Evolutionary conservation across 2,888 invertebrate species (phyloP), one percentile per base, ranked within the genome.

Genomic region (Hydraecia micacea): DNA sequence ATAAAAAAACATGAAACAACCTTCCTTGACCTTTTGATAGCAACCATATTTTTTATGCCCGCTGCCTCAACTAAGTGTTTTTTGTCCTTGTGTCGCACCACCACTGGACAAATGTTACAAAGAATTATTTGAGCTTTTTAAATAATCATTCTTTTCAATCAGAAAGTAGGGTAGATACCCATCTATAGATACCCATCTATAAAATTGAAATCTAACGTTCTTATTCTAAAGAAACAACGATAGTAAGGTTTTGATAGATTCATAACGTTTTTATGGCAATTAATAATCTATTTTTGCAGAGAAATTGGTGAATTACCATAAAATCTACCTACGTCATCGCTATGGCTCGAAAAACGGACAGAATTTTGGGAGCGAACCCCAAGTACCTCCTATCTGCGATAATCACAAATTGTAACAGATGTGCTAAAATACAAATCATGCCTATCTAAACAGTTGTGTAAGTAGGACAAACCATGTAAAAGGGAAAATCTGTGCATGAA

Each of bases 21-120:
- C 78, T 67, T 71, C 82, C 79, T 78, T 82, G 82, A 83, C 73
- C 83, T 83, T 79, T 75, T 60, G 42, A 49, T 72, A 72, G 58
- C 25, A 65, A 75, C 63, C 11, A 72, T 72, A 69, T 60, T 62
- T 74, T 83, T 72, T 79, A 79, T 79, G 25, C 6, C 46, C 46
- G 32, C 36, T 82, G 71, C 49, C 9, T 65, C 46, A 49, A 62
- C n/a, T 49, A 39, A 68, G 39, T 63, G 11, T 72, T 52, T 77
- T 80, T 52, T 82, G 72, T 77, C 36, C 36, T 77, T 69, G 72
- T 55, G 36, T 52, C 42, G 62, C 39, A 42, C 39, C 49, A 71
- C 21, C 0, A n/a, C 13, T n/a, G 8, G 32, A 21, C 21, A 18
- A 39, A 42, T 46, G 21, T 42, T 18, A 68, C 25, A 60, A 39